Evolutionary conservation across 2,113 vertebrate genomes (phyloP), one percentile per base, ranked within the genome.

Genomic region (Anguilla japonica): DNA sequence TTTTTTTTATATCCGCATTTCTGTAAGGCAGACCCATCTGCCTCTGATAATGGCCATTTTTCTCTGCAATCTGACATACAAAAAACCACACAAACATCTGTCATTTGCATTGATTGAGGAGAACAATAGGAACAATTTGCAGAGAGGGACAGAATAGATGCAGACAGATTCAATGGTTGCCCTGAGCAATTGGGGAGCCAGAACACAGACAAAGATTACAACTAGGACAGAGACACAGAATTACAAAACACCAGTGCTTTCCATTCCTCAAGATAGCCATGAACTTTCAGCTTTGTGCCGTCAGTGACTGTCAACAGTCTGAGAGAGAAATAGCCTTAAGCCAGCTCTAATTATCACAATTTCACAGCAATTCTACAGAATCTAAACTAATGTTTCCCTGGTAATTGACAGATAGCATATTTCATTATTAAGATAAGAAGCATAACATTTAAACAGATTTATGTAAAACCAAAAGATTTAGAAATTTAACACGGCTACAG

Each of bases 381-480:
- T 84, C 89, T 84, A 83, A 92, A 91, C 87, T 90, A 87, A 82
- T 88, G 89, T 88, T 88, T 91, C 88, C 90, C 89, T 88, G 91
- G 86, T 82, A 86, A 83, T 84, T 57, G 90, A 87, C 92, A 83
- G 88, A 90, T 84, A 87, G 57, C 85, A 90, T 83, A 86, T 90
- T 91, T 89, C 90, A 81, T 83, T 88, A 91, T 90, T 53, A 90
- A 90, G 92, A 94, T 92, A 93, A 92, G 89, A 86, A 84, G 83
- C 46, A 88, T 89, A 90, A 89, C 60, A 93, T 94, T 93, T 93
- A 90, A 84, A 92, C 81, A 91, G 92, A 92, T 94, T 93, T 91
- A 94, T 95, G 92, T 91, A 93, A 92, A 94, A 92, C 92, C 88
- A 90, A 91, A 90, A 90, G 88, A 94, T 93, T 89, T 92, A 91